These are phyloP conservation scores for Epinephelus fuscoguttatus DNA, from an alignment of 2,113 vertebrate species.

Conservation along the genomic window DNA sequence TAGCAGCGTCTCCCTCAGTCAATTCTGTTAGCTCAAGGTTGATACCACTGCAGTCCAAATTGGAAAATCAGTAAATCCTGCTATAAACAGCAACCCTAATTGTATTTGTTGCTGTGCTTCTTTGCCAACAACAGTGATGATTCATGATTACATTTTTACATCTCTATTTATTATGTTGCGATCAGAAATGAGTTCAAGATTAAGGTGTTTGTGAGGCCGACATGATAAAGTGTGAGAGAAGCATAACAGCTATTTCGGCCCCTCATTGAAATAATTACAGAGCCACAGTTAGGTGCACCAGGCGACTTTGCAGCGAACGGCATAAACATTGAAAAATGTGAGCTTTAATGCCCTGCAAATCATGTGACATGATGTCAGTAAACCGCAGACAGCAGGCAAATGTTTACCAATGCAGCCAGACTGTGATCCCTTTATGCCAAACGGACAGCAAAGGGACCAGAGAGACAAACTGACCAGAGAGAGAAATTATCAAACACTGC, in stretches of 20 bases:
- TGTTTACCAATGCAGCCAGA: conserved; percentile 44
- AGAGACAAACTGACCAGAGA: conserved; percentile 48
- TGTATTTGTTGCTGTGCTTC: conserved; percentile 9
- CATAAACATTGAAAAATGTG: not conserved
- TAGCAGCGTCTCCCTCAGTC: not conserved
- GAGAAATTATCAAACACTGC: conserved; percentile 45
- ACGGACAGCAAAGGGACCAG: conserved; percentile 35
- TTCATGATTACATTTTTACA: conserved; percentile 13
- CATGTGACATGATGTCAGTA: conserved; percentile 45
- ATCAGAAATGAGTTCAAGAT: conserved; percentile 11
- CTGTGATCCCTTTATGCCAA: conserved; percentile 43
- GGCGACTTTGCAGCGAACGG: conserved; percentile 12
- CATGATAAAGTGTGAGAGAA: not conserved
- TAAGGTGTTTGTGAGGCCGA: conserved; percentile 10
- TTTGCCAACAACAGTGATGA: conserved; percentile 3
- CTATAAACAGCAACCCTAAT: not conserved
- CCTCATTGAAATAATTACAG: conserved; percentile 25
- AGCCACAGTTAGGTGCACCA: not conserved
- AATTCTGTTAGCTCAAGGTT: conserved; percentile 6
- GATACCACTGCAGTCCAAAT: not conserved
- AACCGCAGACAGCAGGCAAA: conserved; percentile 57
- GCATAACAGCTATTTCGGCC: conserved; percentile 18
- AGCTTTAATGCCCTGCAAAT: conserved; percentile 22
- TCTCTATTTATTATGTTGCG: not conserved
- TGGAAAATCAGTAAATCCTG: conserved; percentile 19